Evolutionary conservation across 2,888 invertebrate species (phyloP).

Genomic region (Ceramica pisi): DNA sequence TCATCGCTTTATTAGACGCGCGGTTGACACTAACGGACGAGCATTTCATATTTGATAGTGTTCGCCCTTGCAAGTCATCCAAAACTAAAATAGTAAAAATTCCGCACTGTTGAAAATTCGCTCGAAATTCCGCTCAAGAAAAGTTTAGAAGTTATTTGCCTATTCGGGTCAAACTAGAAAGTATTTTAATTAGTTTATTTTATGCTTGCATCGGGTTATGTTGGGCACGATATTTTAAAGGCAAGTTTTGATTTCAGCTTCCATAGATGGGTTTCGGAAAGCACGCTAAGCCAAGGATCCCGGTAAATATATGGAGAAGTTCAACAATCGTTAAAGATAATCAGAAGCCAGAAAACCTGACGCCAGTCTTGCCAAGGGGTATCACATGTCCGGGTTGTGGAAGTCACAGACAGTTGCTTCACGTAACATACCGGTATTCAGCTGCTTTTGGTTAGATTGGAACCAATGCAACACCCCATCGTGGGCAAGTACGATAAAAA

Average conservation of each 20-base stretch:
- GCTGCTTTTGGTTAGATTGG: too few relatives aligned
- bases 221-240: neutral
- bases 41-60: constrained; percentile 31
- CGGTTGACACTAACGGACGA: constrained; percentile 17
- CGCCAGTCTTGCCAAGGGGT: too few relatives aligned
- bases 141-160: constrained; percentile 25
- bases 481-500: too few relatives aligned
- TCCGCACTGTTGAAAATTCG: neutral
- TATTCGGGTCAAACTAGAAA: neutral
- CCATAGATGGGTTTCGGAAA: neutral
- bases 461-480: too few relatives aligned
- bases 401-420: too few relatives aligned
- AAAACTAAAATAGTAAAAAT: neutral
- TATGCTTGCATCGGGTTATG: neutral
- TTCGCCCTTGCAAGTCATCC: neutral
- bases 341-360: too few relatives aligned
- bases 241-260: neutral
- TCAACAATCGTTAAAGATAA: too few relatives aligned
- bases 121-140: neutral
- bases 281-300: too few relatives aligned
- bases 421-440: too few relatives aligned
- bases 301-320: too few relatives aligned
- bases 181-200: constrained; percentile 10
- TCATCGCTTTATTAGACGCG: constrained; percentile 41
- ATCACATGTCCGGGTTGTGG: too few relatives aligned